Percentiles rank a stretch among this genome's conserved stretches.
phyloP scores from a whole-genome alignment of 2,797 vertebrate genomes.

The Characodon lateralis region DNA sequence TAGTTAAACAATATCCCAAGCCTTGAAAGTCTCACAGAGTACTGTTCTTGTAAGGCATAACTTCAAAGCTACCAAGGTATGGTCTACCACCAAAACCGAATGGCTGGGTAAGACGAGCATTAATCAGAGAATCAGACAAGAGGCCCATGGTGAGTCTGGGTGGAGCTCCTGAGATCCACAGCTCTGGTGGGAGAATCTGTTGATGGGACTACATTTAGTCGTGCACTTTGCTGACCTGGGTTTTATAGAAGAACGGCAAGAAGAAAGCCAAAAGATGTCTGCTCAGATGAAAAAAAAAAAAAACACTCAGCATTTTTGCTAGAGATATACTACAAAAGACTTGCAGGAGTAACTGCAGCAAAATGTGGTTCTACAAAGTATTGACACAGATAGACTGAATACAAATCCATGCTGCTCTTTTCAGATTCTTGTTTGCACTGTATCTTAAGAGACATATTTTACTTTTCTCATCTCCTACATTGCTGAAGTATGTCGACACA shows the following conservation, averaged over 20 bases:
- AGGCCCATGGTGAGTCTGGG: neutral
- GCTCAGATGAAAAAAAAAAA: neutral
- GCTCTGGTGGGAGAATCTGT: no score
- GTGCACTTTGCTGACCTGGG: no score
- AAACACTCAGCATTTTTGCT: no score
- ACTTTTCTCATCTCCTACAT: neutral
- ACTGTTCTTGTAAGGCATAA: no score
- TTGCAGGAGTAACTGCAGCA: neutral
- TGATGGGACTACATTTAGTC: no score
- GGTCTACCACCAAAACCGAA: neutral
- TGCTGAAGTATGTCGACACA: neutral
- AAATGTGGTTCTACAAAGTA: neutral
- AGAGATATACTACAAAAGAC: neutral
- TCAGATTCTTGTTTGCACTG: neutral
- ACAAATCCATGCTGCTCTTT: neutral
- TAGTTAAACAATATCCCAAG: neutral
- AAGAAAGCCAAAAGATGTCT: no score
- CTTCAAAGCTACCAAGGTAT: neutral
- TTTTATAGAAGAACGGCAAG: no score
- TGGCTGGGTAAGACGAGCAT: neutral
- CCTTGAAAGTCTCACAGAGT: neutral
- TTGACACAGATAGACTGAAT: neutral
- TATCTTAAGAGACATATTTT: neutral
- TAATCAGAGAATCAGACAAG: neutral
- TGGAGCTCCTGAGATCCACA: no score